Percentiles rank a stretch among this genome's conserved stretches.
phyloP scores from a whole-genome alignment of 1,140 invertebrate species.

The Pogonognathellus flavescens region DNA sequence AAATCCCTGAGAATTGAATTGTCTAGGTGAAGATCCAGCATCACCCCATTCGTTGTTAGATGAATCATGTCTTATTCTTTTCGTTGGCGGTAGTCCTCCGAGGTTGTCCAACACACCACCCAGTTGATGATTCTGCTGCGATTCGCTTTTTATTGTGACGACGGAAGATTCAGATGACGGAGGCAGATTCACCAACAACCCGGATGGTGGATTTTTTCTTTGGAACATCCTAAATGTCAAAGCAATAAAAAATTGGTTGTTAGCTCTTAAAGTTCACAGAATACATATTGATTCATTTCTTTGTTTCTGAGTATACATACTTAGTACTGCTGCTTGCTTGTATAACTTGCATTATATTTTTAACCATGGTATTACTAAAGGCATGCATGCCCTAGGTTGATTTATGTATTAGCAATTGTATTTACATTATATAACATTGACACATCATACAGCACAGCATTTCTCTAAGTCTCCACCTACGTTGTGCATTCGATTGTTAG shows the following conservation, averaged over 20 bases:
- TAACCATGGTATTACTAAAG: too few species aligned
- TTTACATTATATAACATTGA: too few species aligned
- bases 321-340: too few species aligned
- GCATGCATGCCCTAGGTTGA: too few species aligned
- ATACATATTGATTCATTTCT: background rate
- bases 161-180: constrained; percentile 58
- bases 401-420: too few species aligned
- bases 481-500: too few species aligned
- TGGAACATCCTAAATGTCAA: constrained; percentile 57
- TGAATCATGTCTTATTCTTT: constrained; percentile 64
- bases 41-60: constrained; percentile 65
- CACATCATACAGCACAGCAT: too few species aligned
- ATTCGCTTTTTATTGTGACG: constrained; percentile 63
- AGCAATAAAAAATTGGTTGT: too few species aligned
- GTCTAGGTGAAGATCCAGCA: constrained; percentile 54
- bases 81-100: constrained; percentile 61
- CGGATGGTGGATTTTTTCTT: constrained; percentile 57
- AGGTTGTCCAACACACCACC: constrained; percentile 28
- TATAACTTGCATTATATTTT: too few species aligned
- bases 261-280: too few species aligned
- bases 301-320: background rate
- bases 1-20: constrained; percentile 61
- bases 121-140: constrained; percentile 17
- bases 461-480: too few species aligned
- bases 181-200: constrained; percentile 48